Percentiles rank a stretch among this genome's conserved stretches.
phyloP scores from a whole-genome alignment of 2,888 invertebrate species.

The Philonicus albiceps region DNA sequence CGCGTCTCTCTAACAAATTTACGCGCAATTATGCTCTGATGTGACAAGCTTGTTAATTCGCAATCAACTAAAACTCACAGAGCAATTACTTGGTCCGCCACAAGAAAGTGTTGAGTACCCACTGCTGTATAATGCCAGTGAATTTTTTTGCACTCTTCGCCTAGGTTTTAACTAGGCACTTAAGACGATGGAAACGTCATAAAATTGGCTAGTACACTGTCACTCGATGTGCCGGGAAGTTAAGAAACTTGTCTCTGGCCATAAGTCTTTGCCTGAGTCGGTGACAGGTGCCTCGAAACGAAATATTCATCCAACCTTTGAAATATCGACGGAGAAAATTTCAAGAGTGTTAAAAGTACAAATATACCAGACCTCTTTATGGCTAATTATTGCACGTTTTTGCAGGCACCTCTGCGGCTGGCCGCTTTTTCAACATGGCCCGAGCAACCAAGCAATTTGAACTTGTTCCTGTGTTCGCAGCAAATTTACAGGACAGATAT shows the following conservation, averaged over 20 bases:
- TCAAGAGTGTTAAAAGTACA: slow-evolving; percentile 40
- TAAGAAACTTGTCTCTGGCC: not conserved
- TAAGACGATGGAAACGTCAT: slow-evolving; percentile 33
- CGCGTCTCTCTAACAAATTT: slow-evolving; percentile 38
- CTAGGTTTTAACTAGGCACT: not conserved
- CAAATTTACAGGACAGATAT: slow-evolving; percentile 32
- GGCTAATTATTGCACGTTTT: slow-evolving; percentile 40
- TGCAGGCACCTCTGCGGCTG: not conserved
- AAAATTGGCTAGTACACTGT: slow-evolving; percentile 6
- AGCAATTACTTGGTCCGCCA: not conserved
- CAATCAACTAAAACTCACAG: slow-evolving; percentile 19
- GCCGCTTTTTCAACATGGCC: slow-evolving; percentile 18
- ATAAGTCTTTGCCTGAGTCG: not conserved
- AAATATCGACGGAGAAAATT: slow-evolving; percentile 32
- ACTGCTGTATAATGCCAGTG: not conserved
- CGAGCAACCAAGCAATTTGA: not conserved
- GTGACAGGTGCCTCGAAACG: not conserved
- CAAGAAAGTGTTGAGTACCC: slow-evolving; percentile 4
- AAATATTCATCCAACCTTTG: slow-evolving; percentile 11
- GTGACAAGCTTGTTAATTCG: slow-evolving; percentile 42
- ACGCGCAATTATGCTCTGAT: slow-evolving; percentile 42
- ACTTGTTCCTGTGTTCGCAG: slow-evolving; percentile 14
- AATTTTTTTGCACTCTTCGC: not conserved
- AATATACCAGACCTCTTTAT: slow-evolving; percentile 24
- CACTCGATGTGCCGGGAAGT: not conserved